A percentile compares a stretch with the other conserved stretches of the same genome.
These are phyloP conservation scores for Corythoichthys haematopterus DNA, from an alignment of 2,113 vertebrate genomes.

Conservation along the genomic window DNA sequence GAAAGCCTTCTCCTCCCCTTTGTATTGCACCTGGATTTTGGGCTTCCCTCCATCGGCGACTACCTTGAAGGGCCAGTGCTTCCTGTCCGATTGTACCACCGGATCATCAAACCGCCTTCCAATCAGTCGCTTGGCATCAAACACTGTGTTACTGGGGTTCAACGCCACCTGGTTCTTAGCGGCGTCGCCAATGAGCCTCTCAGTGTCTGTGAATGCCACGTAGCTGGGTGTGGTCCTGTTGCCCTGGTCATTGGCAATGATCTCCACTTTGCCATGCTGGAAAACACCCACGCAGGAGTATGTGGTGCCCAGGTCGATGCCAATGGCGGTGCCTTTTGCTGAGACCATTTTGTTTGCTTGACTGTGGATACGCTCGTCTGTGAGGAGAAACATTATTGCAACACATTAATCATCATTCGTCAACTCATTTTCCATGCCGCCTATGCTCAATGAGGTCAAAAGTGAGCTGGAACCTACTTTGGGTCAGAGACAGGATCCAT, in stretches of 20 bases:
- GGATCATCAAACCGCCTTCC: no score
- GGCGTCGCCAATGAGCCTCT: slow-evolving; percentile 29
- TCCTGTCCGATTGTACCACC: no score
- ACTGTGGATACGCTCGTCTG: neutral
- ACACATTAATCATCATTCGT: neutral
- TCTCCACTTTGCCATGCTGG: slow-evolving; percentile 84
- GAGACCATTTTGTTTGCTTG: neutral
- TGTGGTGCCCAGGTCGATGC: slow-evolving; percentile 7
- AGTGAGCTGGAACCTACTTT: no score
- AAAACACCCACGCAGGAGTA: slow-evolving; percentile 64
- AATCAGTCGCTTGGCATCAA: no score
- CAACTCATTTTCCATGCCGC: neutral
- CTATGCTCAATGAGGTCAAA: no score
- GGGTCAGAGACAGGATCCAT: no score
- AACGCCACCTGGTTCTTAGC: no score
- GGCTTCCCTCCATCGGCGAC: no score
- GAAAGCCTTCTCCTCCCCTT: no score
- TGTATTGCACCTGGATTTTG: no score
- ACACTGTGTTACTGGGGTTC: no score
- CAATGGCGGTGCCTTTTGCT: slow-evolving; percentile 11
- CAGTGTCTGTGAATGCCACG: slow-evolving; percentile 40
- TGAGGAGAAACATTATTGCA: neutral
- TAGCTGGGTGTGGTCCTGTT: slow-evolving; percentile 58
- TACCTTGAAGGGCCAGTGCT: no score
- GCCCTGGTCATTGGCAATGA: slow-evolving; percentile 60